phyloP scores from a whole-genome alignment of 2,888 invertebrate genomes.

The Slavum lentiscoides region DNA sequence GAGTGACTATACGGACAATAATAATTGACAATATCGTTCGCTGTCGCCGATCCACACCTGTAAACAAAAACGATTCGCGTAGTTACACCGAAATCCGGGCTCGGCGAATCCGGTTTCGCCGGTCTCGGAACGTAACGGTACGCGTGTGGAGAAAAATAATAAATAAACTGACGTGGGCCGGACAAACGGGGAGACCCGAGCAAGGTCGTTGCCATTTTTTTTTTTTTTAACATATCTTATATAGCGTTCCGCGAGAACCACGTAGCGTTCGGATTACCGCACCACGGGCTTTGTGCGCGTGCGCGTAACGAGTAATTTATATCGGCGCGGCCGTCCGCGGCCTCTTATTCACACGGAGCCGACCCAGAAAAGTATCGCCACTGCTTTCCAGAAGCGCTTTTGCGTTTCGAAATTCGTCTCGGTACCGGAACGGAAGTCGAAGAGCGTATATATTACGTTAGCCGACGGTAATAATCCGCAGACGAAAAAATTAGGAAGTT shows the following conservation, averaged over 20 bases:
- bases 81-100: background rate
- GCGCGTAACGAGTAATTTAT: no score
- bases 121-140: slow-evolving; percentile 39
- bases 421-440: no score
- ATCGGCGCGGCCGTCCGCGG: no score
- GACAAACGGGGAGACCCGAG: slow-evolving; percentile 19
- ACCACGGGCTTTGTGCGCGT: slow-evolving; percentile 14
- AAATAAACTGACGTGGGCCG: slow-evolving; percentile 28
- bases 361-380: no score
- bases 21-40: no score
- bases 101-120: slow-evolving; percentile 44
- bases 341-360: no score
- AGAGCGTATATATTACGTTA: no score
- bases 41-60: background rate
- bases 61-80: background rate
- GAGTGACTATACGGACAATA: no score
- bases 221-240: background rate
- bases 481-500: no score
- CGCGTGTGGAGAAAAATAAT: slow-evolving; percentile 4
- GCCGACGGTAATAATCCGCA: no score
- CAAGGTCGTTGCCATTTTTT: slow-evolving; percentile 52
- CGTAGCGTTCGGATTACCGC: slow-evolving; percentile 18
- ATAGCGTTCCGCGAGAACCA: slow-evolving; percentile 28
- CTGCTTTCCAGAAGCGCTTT: no score
- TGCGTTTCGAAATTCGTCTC: no score